Percentiles rank a stretch among this genome's conserved stretches.
Conservation (phyloP, 2,113 vertebrate species). For the Tauraco erythrolophus region DNA sequence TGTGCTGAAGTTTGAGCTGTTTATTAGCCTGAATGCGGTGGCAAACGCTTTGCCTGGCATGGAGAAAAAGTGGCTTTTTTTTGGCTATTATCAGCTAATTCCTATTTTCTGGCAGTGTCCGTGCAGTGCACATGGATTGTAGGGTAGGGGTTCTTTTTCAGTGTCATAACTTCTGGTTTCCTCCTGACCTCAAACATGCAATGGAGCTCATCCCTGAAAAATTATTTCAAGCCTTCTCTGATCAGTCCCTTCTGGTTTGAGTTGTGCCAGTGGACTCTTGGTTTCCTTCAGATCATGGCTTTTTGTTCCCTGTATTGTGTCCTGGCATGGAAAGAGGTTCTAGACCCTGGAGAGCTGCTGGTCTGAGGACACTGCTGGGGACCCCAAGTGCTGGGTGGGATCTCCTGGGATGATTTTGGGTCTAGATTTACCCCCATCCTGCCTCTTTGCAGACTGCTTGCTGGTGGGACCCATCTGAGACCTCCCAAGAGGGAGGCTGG, state of each 20-base stretch:
- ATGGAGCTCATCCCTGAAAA: neutral
- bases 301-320: fast-evolving
- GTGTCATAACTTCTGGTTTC: neutral
- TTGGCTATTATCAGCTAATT: neutral
- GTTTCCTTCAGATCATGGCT: neutral
- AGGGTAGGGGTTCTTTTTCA: neutral
- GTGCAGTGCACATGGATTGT: fast-evolving
- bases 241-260: neutral
- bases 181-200: neutral
- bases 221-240: neutral
- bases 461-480: neutral
- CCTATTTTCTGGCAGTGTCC: neutral
- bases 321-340: neutral
- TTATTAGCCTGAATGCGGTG: neutral
- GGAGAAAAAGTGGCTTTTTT: neutral
- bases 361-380: neutral
- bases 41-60: neutral
- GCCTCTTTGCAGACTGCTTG: neutral
- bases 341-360: fast-evolving
- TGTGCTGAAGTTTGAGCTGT: neutral
- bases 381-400: neutral
- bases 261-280: neutral
- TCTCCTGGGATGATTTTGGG: neutral
- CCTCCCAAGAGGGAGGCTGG: neutral
- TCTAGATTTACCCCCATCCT: neutral